Percentiles rank a stretch among this genome's conserved stretches.
phyloP scores from a whole-genome alignment of 2,797 vertebrate genomes.

The Oophaga sylvatica region DNA sequence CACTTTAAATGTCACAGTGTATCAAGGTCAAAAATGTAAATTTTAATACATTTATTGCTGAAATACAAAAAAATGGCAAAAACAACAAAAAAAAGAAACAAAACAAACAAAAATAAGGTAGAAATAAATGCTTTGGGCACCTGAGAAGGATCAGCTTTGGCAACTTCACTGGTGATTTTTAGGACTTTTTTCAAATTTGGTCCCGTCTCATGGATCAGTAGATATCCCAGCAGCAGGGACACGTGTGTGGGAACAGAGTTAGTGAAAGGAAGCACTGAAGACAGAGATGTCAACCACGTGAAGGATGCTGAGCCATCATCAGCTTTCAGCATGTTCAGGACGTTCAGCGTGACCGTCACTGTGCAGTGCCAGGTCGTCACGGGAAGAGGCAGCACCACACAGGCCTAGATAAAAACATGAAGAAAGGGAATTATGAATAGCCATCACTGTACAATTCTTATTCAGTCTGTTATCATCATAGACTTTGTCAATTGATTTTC shows the following conservation, averaged over 20 bases:
- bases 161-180: slow-evolving; percentile 74
- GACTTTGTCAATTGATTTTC: background rate
- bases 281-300: slow-evolving; percentile 83
- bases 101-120: background rate
- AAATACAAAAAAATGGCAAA: too few relatives aligned
- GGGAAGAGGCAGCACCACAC: slow-evolving; percentile 70
- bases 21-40: background rate
- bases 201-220: slow-evolving; percentile 78
- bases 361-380: slow-evolving; percentile 78
- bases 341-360: slow-evolving; percentile 74
- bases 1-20: too few relatives aligned
- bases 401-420: slow-evolving; percentile 63
- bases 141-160: slow-evolving; percentile 86
- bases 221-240: slow-evolving; percentile 80
- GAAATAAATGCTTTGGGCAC: slow-evolving; percentile 68
- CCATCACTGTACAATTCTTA: background rate
- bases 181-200: slow-evolving; percentile 79
- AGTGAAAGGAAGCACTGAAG: slow-evolving; percentile 74
- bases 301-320: slow-evolving; percentile 65
- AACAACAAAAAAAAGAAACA: background rate
- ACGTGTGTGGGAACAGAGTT: slow-evolving; percentile 75
- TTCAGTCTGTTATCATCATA: background rate
- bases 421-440: background rate
- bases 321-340: slow-evolving; percentile 72
- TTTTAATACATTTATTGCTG: too few relatives aligned